Evolutionary conservation across 2,888 invertebrate genomes (phyloP).

Genomic region (Acrobasis suavella): DNA sequence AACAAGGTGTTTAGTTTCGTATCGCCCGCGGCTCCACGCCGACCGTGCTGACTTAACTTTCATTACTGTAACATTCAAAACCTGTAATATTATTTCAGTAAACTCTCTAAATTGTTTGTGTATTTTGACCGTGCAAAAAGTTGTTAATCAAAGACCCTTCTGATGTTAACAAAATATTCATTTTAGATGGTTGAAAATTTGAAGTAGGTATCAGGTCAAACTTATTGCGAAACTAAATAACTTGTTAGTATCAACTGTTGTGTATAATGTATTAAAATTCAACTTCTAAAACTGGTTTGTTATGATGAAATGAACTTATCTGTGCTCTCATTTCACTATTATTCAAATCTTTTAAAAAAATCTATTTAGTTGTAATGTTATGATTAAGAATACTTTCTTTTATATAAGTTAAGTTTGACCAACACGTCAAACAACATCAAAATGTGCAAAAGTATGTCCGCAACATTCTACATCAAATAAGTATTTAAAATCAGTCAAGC

Average conservation of each 20-base stretch:
- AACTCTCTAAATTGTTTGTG: constrained; percentile 36
- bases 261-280: background rate
- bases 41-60: constrained; percentile 48
- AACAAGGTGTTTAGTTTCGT: constrained; percentile 63
- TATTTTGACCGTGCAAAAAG: constrained; percentile 28
- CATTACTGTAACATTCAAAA: constrained; percentile 52
- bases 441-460: no score
- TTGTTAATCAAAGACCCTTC: constrained; percentile 21
- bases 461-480: no score
- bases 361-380: no score
- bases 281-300: background rate
- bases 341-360: no score
- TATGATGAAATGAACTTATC: background rate
- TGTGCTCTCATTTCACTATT: background rate
- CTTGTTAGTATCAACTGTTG: background rate
- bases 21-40: constrained; percentile 56
- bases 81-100: constrained; percentile 47
- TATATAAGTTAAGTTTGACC: no score
- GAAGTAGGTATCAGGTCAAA: background rate
- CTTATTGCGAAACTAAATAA: background rate
- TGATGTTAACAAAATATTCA: constrained; percentile 7
- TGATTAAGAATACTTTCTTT: no score
- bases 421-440: no score
- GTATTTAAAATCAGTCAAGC: no score
- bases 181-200: constrained; percentile 1